phyloP scores from a whole-genome alignment of 2,113 vertebrate genomes.

The Eonycteris spelaea region DNA sequence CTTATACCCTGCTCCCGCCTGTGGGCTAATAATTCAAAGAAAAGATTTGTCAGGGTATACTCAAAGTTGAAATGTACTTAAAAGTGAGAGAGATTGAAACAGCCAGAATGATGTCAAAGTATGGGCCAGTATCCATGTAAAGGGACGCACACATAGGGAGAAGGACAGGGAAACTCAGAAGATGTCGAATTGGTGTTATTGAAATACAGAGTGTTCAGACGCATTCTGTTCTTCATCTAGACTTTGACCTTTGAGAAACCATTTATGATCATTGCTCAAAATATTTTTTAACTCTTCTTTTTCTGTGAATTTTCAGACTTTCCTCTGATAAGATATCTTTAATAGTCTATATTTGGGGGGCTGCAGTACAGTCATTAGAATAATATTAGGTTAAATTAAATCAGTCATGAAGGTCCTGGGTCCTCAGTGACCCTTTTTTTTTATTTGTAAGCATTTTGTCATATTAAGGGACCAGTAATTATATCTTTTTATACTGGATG shows the following conservation, averaged over 20 bases:
- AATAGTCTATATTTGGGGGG: background rate
- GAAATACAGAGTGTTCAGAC: background rate
- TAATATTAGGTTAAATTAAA: conserved; percentile 13
- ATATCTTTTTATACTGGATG: conserved; percentile 18
- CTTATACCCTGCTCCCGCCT: background rate
- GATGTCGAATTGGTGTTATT: background rate
- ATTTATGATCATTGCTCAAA: background rate
- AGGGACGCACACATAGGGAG: background rate
- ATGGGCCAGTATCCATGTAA: background rate
- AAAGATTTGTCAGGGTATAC: background rate
- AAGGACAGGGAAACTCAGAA: background rate
- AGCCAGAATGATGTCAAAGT: background rate
- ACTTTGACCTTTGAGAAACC: conserved; percentile 27
- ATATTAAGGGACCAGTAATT: background rate
- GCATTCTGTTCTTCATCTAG: background rate
- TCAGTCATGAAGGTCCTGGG: background rate
- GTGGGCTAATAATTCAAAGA: background rate
- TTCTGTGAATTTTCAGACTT: background rate
- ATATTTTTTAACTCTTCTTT: background rate
- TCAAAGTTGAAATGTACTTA: background rate
- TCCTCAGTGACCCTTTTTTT: background rate
- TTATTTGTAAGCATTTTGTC: conserved; percentile 24
- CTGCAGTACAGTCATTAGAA: background rate
- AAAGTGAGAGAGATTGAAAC: background rate
- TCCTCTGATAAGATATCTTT: background rate